Evolutionary conservation across 2,888 invertebrate genomes (phyloP), one percentile per base, ranked within the genome.

Genomic region (Drosophila lacicola): DNA sequence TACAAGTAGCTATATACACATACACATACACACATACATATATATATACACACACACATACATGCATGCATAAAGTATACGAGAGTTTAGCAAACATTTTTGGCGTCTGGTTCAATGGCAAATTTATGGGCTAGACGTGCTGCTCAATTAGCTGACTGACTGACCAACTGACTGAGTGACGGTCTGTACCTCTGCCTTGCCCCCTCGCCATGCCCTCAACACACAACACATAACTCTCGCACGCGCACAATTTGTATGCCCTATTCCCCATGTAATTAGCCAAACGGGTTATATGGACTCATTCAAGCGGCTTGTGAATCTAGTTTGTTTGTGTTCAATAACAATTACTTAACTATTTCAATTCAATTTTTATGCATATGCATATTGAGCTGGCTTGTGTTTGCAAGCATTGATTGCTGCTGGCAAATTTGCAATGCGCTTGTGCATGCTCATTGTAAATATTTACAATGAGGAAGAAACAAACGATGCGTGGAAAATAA

Each of bases 1-100:
- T 45, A 56, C 53, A 57, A 54, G 56, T 61, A 56, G 21, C 39
- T 19, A 25, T 10, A 29, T 8, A 17, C n/a, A 36, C n/a, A 8
- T 3, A 44, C 2, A n/a, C 36, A 21, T 5, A 14, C 4, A 36
- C 17, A 50, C 10, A n/a, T 51, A 36, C 37, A 19, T 53, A 39
- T n/a, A 54, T 10, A 8, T 17, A 10, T 41, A 36, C 49, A 49
- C 17, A 17, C 41, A 36, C 44, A 49, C 34, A 17, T 50, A 9
- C 47, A 45, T n/a, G 17, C 46, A 29, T 54, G 29, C 55, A 13
- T 33, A 37, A 51, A 34, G 58, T 64, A 77, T 71, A 70, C 70
- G 70, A 69, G 79, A 74, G 72, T 81, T 76, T 64, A 72, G 83
- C 86, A 81, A 79, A 79, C 86, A 83, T 63, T 75, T 72, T 55